Evolutionary conservation across 2,797 vertebrate genomes (phyloP).

Genomic region (Sarcoramphus papa): DNA sequence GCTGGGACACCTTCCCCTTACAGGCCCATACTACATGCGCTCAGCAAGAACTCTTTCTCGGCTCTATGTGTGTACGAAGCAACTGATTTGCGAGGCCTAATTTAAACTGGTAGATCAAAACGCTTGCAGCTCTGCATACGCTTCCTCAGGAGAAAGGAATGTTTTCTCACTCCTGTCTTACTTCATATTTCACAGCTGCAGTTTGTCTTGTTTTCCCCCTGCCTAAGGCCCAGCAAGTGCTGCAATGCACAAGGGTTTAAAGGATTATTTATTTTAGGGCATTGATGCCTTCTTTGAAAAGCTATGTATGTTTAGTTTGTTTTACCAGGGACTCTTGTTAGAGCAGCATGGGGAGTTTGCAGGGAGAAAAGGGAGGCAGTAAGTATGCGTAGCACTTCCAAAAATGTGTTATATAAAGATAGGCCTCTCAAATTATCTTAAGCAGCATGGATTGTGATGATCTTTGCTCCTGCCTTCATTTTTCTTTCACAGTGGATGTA

Average conservation of each 20-base stretch:
- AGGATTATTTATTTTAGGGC: constrained; percentile 26
- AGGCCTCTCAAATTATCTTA: neutral
- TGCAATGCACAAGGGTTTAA: constrained; percentile 35
- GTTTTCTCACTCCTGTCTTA: constrained; percentile 48
- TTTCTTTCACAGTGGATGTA: neutral
- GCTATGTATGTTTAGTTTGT: neutral
- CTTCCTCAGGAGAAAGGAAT: constrained; percentile 56
- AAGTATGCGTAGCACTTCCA: neutral
- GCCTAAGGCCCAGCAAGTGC: constrained; percentile 36
- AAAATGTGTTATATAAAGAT: neutral
- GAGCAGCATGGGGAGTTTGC: neutral
- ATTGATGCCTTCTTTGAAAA: constrained; percentile 21
- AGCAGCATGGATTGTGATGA: neutral
- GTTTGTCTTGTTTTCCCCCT: constrained; percentile 36
- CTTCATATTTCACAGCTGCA: constrained; percentile 53
- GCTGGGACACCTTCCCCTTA: neutral
- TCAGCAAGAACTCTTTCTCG: neutral
- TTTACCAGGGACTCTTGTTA: neutral
- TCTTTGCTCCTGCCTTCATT: neutral
- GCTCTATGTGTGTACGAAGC: neutral
- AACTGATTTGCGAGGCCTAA: neutral
- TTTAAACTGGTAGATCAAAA: constrained; percentile 31
- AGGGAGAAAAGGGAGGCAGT: neutral
- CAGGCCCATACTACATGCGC: neutral
- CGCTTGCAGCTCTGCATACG: neutral